Evolutionary conservation across 2,797 vertebrate genomes (phyloP), one percentile per base, ranked within the genome.

Genomic region (Chaenodraco wilsoni): DNA sequence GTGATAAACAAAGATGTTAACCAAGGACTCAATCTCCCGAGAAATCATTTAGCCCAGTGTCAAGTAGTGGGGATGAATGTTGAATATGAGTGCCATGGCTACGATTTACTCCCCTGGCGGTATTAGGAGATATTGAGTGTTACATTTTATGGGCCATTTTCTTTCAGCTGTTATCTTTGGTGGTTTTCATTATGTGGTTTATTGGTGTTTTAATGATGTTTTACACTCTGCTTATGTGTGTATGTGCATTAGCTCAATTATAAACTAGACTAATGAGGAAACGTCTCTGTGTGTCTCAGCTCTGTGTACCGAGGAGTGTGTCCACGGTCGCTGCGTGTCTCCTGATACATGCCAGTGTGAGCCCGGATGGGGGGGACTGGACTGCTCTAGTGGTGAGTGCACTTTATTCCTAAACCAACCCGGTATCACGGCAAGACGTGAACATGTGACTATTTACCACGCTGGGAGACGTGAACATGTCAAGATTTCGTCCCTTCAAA

Each of bases 301-400:
- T 41, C 95, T 97, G 80, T 99, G 98, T 89, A 97, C 97, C 0
- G 97, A 99, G 89, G 97, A 99, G 83, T 99, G 98, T 69, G 96
- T 97, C 76, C 97, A 99, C 0, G 98, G 98, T 45, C 96, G 96
- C 56, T 99, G 98, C 3, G 95, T 99, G 70, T 99, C 98, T 82
- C 98, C 98, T 0, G 98, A 99, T 85, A 98, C 98, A 15, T 99
- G 98, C 92, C 97, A 98, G 84, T 99, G 98, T 51, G 98, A 99
- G 86, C 98, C 98, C 0, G 98, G 98, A 74, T 99, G 98, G 98
- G 98, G 98, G 81, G 98, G 98, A 33, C 95, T 96, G 9, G 98
- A 99, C 88, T 99, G 98, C 91, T 99, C 98, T 23, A 99, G 98
- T 82, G 98, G 98, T 99, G 93, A 99, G 98, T 98, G 71, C 70